Conservation (phyloP, 2,888 invertebrate genomes). For the Trachelus stipa region DNA sequence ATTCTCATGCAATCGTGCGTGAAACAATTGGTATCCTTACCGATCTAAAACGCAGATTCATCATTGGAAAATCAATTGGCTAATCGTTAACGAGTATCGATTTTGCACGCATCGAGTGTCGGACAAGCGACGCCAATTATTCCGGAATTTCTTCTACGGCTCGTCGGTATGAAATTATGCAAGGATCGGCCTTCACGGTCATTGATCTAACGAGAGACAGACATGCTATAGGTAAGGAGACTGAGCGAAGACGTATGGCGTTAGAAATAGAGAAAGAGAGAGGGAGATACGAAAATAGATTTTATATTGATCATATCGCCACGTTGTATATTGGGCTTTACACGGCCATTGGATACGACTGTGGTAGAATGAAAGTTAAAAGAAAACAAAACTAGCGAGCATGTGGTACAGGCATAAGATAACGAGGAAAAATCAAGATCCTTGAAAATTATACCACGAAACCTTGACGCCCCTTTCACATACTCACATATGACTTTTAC, state of each 20-base stretch:
- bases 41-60: not conserved
- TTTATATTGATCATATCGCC: not conserved
- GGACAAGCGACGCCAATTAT: not conserved
- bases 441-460: not conserved
- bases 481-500: not conserved
- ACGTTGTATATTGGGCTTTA: not conserved
- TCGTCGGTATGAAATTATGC: not conserved
- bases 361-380: not conserved
- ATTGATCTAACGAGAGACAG: slow-evolving; percentile 22
- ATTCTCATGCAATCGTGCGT: not conserved
- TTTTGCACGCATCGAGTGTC: not conserved
- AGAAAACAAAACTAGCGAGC: not conserved
- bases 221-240: not conserved
- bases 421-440: not conserved
- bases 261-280: not conserved
- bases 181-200: slow-evolving; percentile 40
- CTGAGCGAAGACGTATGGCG: not conserved
- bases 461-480: not conserved
- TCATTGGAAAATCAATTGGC: not conserved
- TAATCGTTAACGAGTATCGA: not conserved
- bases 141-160: slow-evolving; percentile 1
- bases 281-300: not conserved
- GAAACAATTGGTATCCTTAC: not conserved
- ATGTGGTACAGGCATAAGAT: not conserved
- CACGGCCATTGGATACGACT: not conserved